Base-by-base conservation (phyloP, 2,888 invertebrate species). In the Acanthosoma haemorrhoidale region DNA sequence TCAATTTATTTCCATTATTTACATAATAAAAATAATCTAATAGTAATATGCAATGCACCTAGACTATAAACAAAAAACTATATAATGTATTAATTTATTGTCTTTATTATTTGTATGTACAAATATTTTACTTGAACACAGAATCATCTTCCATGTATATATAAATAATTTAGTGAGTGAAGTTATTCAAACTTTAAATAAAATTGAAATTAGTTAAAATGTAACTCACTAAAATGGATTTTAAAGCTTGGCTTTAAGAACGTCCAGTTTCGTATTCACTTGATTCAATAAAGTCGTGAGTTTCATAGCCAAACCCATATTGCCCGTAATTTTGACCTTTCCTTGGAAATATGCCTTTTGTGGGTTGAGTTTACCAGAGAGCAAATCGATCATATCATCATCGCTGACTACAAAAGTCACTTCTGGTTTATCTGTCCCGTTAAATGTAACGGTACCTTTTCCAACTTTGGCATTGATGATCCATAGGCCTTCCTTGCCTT, bases 291-390 rank as follows among this genome's bases (percentile, higher is more conserved):
- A 80, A 74, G 93, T 91, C 16, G 91, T 88, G 70, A 97, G 82
- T 79, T 96, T 96, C 91, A 97, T 91, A 1, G 97, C 97, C 57
- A 96, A 82, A 0, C 93, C 96, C 90, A 97, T 94, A 79, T 97
- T 96, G 31, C 97, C 97, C 79, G 94, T 91, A 70, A 97, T 89
- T 82, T 96, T 96, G 70, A 94, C 87, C 81, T 97, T 97, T n/a
- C 97, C 97, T 80, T 96, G 92, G 85, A 94, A 93, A 81, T 94
- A 94, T 2, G 96, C 96, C 80, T 95, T 94, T 79, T 97, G 96
- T 0, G 93, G 92, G 79, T 96, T 95, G 71, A 98, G 82, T 80
- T 93, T 92, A 1, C 96, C 96, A 1, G 90, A 86, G 77, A 97
- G 89, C 68, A 98, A 84, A 75, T 93, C 92, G 3, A 89, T 85